phyloP scores from a whole-genome alignment of 53 echinoderm and acorn worm genomes.

The Temnopleurus reevesii region DNA sequence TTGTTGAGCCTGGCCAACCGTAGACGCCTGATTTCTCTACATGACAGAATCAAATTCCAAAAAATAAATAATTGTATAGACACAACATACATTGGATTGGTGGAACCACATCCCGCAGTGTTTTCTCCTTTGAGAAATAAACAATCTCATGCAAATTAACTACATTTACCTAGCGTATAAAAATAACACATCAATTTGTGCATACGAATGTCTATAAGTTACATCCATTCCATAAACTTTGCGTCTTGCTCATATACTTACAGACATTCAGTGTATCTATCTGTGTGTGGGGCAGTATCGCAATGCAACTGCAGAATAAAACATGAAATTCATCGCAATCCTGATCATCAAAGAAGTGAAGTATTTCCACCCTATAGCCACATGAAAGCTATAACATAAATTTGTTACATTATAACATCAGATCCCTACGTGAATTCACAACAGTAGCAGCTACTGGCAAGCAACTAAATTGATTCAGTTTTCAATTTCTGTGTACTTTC shows the following conservation, averaged over 20 bases:
- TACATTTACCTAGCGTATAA: constrained; percentile 35
- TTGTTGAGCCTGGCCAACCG: neutral
- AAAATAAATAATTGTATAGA: constrained; percentile 42
- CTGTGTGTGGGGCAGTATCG: neutral
- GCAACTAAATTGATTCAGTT: constrained; percentile 13
- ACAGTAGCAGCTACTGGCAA: constrained; percentile 19
- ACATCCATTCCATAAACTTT: neutral
- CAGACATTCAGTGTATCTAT: constrained; percentile 18
- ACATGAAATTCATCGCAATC: neutral
- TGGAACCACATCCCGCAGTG: neutral
- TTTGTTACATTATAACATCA: neutral
- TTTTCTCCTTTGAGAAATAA: constrained; percentile 2
- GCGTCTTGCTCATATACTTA: neutral
- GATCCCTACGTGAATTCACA: neutral
- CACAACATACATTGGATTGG: constrained; percentile 22
- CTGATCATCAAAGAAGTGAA: neutral
- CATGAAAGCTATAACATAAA: neutral
- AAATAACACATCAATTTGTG: constrained; percentile 42
- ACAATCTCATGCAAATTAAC: constrained; percentile 13
- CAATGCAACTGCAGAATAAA: neutral
- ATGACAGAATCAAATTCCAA: neutral
- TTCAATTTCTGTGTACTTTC: neutral
- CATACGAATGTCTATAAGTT: constrained; percentile 31
- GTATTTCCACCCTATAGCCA: neutral
- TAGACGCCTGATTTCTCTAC: neutral